Percentiles rank a stretch among this genome's conserved stretches.
These are phyloP conservation scores for Solea senegalensis DNA, from an alignment of 2,113 vertebrate genomes.

Conservation along the genomic window DNA sequence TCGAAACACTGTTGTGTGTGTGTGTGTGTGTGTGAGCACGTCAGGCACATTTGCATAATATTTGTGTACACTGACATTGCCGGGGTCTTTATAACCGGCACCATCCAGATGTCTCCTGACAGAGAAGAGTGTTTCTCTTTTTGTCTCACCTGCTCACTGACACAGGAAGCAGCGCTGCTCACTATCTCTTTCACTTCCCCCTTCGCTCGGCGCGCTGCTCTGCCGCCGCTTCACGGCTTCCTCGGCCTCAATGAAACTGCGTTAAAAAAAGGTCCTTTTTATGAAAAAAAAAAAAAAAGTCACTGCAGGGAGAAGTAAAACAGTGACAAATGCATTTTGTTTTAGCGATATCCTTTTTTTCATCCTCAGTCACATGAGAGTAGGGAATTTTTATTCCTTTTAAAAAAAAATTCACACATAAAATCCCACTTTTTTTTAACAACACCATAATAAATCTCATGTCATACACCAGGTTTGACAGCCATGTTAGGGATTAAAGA, in stretches of 20 bases:
- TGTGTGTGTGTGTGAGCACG: neutral
- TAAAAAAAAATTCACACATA: too few species aligned
- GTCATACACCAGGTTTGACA: too few species aligned
- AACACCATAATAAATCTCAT: too few species aligned
- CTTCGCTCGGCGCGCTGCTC: conserved; percentile 21
- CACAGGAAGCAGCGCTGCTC: conserved; percentile 64
- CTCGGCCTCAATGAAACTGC: conserved; percentile 11
- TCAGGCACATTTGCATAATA: conserved; percentile 39
- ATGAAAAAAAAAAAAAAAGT: neutral
- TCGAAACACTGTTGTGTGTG: neutral
- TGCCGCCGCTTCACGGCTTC: conserved; percentile 14
- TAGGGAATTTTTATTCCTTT: neutral
- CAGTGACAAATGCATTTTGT: neutral
- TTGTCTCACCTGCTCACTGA: conserved; percentile 64
- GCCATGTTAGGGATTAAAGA: too few species aligned
- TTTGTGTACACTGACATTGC: conserved; percentile 25
- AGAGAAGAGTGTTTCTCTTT: conserved; percentile 28
- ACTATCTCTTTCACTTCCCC: conserved; percentile 72
- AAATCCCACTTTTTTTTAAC: neutral
- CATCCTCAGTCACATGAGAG: neutral
- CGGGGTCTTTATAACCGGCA: neutral
- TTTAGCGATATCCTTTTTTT: neutral
- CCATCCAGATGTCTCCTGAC: conserved; percentile 40
- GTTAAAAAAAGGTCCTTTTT: neutral
- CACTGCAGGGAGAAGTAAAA: neutral